These are phyloP conservation scores for Drosophila pectinifera DNA, from an alignment of 1,140 invertebrate species.

Conservation along the genomic window DNA sequence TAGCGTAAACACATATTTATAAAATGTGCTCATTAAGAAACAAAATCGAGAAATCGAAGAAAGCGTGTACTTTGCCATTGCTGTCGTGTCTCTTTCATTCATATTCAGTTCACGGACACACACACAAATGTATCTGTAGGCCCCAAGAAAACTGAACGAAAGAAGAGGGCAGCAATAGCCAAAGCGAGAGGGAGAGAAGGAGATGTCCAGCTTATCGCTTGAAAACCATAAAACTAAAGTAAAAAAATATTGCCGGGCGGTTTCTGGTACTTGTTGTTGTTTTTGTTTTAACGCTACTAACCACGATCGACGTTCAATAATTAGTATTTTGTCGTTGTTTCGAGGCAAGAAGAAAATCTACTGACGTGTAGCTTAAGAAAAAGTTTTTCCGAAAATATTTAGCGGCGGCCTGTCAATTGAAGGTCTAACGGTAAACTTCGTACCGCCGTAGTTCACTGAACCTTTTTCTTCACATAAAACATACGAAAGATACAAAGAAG, in stretches of 20 bases:
- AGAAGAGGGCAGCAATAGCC: slow-evolving; percentile 5
- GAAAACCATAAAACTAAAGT: slow-evolving; percentile 16
- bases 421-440: slow-evolving; percentile 36
- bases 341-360: slow-evolving; percentile 44
- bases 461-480: slow-evolving; percentile 16
- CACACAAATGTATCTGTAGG: not conserved
- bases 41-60: slow-evolving; percentile 52
- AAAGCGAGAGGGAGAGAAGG: slow-evolving; percentile 4
- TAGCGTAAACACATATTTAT: slow-evolving; percentile 44
- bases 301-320: slow-evolving; percentile 33
- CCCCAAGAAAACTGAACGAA: slow-evolving; percentile 34
- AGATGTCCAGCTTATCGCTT: slow-evolving; percentile 40
- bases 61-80: slow-evolving; percentile 76
- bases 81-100: slow-evolving; percentile 77
- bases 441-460: slow-evolving; percentile 45
- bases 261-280: slow-evolving; percentile 13
- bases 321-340: slow-evolving; percentile 32
- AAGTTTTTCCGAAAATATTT: slow-evolving; percentile 55
- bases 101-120: slow-evolving; percentile 69
- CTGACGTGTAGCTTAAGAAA: slow-evolving; percentile 62
- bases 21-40: slow-evolving; percentile 34
- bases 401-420: slow-evolving; percentile 65
- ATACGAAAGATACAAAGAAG: slow-evolving; percentile 25
- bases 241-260: slow-evolving; percentile 48
- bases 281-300: slow-evolving; percentile 1